Conservation (phyloP, 2,888 invertebrate genomes). For the Euproctis similis region DNA sequence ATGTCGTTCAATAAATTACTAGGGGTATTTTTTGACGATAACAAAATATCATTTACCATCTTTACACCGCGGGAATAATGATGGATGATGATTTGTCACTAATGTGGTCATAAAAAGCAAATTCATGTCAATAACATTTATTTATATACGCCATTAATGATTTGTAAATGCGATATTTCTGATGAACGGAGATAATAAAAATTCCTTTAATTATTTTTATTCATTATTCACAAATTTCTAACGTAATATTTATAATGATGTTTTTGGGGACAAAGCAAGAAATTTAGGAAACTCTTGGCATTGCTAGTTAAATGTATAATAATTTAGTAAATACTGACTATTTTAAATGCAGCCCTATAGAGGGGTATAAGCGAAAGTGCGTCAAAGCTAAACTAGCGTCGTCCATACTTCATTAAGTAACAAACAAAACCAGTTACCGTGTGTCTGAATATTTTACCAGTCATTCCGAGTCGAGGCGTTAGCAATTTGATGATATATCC, state of each 20-base stretch:
- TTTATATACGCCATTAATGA: constrained; percentile 14
- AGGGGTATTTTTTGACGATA: no score
- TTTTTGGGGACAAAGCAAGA: no score
- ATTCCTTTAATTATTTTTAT: constrained; percentile 5
- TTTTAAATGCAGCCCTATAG: no score
- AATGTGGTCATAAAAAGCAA: constrained; percentile 19
- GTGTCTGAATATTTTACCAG: constrained; percentile 62
- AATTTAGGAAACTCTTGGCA: no score
- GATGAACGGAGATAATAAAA: constrained; percentile 5
- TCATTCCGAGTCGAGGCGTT: constrained; percentile 50
- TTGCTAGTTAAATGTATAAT: no score
- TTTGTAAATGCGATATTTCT: constrained; percentile 13
- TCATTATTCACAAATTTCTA: no score
- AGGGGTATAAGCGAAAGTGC: constrained; percentile 26
- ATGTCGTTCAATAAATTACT: no score
- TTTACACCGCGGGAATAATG: no score
- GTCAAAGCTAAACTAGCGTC: constrained; percentile 24
- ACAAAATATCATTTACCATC: no score
- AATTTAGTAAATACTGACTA: no score
- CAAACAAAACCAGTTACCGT: constrained; percentile 66
- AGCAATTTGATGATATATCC: constrained; percentile 61
- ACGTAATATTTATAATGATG: no score
- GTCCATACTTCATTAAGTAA: constrained; percentile 55
- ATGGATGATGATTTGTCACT: constrained; percentile 12
- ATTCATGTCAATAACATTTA: constrained; percentile 15